Percentiles rank a stretch among this genome's conserved stretches.
Conservation (phyloP, 2,888 invertebrate species). For the Lasioglossum marginatum region DNA sequence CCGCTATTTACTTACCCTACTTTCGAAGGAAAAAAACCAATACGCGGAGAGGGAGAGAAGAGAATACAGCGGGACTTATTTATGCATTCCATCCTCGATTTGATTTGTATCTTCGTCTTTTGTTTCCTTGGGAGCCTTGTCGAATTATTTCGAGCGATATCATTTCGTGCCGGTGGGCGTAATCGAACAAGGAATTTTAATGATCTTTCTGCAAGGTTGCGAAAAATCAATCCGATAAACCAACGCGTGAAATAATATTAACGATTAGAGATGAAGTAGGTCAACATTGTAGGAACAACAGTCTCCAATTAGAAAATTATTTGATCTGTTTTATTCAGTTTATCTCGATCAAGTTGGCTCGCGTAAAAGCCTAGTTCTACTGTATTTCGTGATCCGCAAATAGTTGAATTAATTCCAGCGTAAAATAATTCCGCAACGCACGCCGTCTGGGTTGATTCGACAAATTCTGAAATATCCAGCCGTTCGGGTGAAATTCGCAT, state of each 20-base stretch:
- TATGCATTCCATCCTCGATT: constrained; percentile 17
- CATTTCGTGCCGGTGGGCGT: not conserved
- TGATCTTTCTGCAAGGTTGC: not conserved
- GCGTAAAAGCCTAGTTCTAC: not conserved
- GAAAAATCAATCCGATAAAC: not conserved
- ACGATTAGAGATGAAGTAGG: not conserved
- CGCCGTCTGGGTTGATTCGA: constrained; percentile 38
- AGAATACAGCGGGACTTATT: constrained; percentile 17
- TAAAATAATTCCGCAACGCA: constrained; percentile 9
- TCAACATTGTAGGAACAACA: not conserved
- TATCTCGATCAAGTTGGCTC: no score
- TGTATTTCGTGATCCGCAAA: no score
- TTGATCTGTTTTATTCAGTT: no score
- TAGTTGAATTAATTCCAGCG: not conserved
- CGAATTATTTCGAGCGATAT: not conserved
- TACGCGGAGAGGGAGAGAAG: not conserved
- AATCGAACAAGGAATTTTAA: not conserved
- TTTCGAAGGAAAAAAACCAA: constrained; percentile 14
- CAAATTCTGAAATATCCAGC: constrained; percentile 62
- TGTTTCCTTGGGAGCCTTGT: not conserved
- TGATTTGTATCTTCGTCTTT: not conserved
- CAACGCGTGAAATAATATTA: not conserved
- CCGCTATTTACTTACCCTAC: constrained; percentile 51
- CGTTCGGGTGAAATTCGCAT: constrained; percentile 45
- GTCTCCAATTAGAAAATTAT: not conserved